phyloP scores from a whole-genome alignment of 2,797 vertebrate species.

The Salarias fasciatus region DNA sequence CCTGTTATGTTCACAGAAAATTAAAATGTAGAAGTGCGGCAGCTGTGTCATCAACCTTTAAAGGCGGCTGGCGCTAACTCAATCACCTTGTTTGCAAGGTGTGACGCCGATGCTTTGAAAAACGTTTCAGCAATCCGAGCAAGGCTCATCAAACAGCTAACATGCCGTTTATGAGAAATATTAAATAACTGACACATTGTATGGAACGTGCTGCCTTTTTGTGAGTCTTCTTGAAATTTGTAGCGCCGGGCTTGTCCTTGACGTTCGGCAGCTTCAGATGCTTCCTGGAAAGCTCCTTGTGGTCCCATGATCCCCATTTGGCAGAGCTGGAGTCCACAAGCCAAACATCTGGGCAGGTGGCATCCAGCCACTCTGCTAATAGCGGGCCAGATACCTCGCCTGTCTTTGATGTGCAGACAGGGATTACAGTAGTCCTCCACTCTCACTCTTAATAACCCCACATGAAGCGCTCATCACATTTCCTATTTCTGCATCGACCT shows the following conservation, averaged over 20 bases:
- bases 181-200: slow-evolving; percentile 2
- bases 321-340: slow-evolving; percentile 58
- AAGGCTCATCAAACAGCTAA: neutral
- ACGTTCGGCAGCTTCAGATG: slow-evolving; percentile 45
- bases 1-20: slow-evolving; percentile 48
- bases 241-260: slow-evolving; percentile 55
- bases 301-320: slow-evolving; percentile 65
- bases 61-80: slow-evolving; percentile 26
- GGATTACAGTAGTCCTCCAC: slow-evolving; percentile 56
- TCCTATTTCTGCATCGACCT: slow-evolving; percentile 58
- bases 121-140: slow-evolving; percentile 11
- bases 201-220: neutral
- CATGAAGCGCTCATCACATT: slow-evolving; percentile 52
- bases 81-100: slow-evolving; percentile 42
- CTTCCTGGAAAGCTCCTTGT: slow-evolving; percentile 49
- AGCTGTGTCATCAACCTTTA: slow-evolving; percentile 40
- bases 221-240: neutral
- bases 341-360: slow-evolving; percentile 82
- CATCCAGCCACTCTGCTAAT: slow-evolving; percentile 67
- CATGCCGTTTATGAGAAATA: neutral
- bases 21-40: slow-evolving; percentile 39
- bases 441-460: slow-evolving; percentile 56
- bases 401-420: slow-evolving; percentile 73
- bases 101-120: slow-evolving; percentile 27
- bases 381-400: slow-evolving; percentile 59